These are phyloP conservation scores for Hoplostethus mediterraneus DNA, from an alignment of 2,797 vertebrate species.

Conservation along the genomic window DNA sequence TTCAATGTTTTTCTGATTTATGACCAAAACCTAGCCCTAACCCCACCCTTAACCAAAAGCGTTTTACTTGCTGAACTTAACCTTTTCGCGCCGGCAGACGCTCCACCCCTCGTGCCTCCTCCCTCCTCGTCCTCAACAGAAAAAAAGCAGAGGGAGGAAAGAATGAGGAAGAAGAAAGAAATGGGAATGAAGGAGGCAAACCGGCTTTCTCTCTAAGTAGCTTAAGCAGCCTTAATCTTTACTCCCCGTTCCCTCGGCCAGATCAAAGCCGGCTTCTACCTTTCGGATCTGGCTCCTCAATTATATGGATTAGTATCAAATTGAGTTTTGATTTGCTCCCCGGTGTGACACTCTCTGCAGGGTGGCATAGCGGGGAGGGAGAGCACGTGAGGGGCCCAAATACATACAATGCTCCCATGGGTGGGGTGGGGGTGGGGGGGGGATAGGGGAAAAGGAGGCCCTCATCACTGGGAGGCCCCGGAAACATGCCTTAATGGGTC, in stretches of 20 bases:
- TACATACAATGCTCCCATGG: conserved; percentile 43
- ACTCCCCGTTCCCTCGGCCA: conserved; percentile 37
- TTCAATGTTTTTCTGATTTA: too few species aligned
- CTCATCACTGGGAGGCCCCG: conserved; percentile 54
- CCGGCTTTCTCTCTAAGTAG: conserved; percentile 59
- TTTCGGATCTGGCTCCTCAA: conserved; percentile 63
- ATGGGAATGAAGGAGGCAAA: conserved; percentile 39
- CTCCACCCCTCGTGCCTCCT: neutral
- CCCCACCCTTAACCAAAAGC: too few species aligned
- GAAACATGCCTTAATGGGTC: conserved; percentile 71
- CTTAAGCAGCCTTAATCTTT: conserved; percentile 70
- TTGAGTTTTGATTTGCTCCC: conserved; percentile 76
- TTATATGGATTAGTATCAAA: conserved; percentile 79
- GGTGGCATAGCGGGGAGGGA: conserved; percentile 31
- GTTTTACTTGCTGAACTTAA: too few species aligned
- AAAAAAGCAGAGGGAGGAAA: conserved; percentile 3
- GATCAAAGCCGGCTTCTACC: conserved; percentile 71
- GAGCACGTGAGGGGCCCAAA: conserved; percentile 56
- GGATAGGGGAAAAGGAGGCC: conserved; percentile 45
- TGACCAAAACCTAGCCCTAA: too few species aligned
- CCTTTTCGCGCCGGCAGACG: neutral
- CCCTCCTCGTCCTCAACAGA: neutral
- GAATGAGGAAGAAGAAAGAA: conserved; percentile 20
- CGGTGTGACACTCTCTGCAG: conserved; percentile 48
- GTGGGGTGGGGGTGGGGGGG: conserved; percentile 4